Evolutionary conservation across 2,113 vertebrate species (phyloP).

Genomic region (Grantiella picta): DNA sequence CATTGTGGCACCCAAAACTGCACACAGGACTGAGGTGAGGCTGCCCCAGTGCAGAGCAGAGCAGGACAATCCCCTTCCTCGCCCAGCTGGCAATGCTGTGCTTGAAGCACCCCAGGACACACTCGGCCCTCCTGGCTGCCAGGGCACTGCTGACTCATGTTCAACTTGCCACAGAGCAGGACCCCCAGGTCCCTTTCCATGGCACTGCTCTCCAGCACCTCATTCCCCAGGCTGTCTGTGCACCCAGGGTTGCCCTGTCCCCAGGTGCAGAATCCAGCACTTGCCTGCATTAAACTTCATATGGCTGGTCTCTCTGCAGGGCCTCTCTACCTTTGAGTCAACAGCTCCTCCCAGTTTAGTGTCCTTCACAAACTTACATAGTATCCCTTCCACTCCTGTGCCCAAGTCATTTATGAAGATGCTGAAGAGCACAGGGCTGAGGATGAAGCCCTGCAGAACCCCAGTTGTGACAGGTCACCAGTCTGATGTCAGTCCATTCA

Average conservation of each 20-base stretch:
- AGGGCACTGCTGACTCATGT: not conserved
- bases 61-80: not conserved
- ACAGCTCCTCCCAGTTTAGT: not conserved
- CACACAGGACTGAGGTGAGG: fast-evolving
- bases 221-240: not conserved
- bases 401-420: not conserved
- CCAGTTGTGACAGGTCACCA: not conserved
- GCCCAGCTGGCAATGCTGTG: fast-evolving
- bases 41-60: fast-evolving
- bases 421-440: not conserved
- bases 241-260: not conserved
- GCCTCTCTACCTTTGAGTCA: not conserved
- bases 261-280: not conserved
- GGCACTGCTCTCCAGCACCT: not conserved
- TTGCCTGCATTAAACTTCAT: not conserved
- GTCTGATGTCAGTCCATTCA: not conserved
- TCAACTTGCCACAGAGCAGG: not conserved
- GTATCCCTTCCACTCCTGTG: not conserved
- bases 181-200: not conserved
- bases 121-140: not conserved
- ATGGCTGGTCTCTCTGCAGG: not conserved
- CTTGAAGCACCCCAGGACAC: not conserved
- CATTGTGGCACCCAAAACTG: not conserved
- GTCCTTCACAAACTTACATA: not conserved
- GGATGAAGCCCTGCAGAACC: not conserved